These are phyloP conservation scores for Lasioglossum pauxillum DNA, from an alignment of 2,888 invertebrate genomes.

Conservation along the genomic window DNA sequence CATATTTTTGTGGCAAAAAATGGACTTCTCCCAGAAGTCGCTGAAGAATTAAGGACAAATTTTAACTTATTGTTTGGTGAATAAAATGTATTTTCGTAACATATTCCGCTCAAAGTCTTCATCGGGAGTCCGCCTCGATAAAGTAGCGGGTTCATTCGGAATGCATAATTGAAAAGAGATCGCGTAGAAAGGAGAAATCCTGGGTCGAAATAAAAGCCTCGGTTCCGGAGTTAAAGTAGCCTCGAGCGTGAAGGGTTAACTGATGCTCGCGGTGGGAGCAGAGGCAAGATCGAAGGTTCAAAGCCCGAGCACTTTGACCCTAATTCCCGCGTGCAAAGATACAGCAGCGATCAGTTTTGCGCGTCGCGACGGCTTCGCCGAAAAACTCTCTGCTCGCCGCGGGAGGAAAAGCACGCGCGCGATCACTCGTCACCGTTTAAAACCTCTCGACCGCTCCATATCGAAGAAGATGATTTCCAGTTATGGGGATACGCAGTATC, in stretches of 20 bases:
- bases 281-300: not conserved
- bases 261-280: not conserved
- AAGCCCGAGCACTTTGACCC: not conserved
- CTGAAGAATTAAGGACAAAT: too few species aligned
- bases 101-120: too few species aligned
- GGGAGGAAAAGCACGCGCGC: not conserved
- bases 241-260: not conserved
- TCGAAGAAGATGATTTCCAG: slow-evolving; percentile 68
- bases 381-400: not conserved
- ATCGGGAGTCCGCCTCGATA: not conserved
- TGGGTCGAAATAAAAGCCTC: not conserved
- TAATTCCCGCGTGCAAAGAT: not conserved
- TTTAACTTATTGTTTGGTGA: too few species aligned
- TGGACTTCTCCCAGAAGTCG: too few species aligned
- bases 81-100: not conserved
- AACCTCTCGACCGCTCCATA: slow-evolving; percentile 28
- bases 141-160: not conserved
- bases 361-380: not conserved
- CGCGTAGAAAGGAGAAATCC: not conserved
- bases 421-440: slow-evolving; percentile 26
- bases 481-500: slow-evolving; percentile 69
- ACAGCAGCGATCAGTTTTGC: not conserved
- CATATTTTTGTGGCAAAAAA: too few species aligned
- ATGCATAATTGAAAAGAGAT: not conserved
- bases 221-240: not conserved